These are phyloP conservation scores for Euplexia lucipara DNA, from an alignment of 2,888 invertebrate species.

Conservation along the genomic window DNA sequence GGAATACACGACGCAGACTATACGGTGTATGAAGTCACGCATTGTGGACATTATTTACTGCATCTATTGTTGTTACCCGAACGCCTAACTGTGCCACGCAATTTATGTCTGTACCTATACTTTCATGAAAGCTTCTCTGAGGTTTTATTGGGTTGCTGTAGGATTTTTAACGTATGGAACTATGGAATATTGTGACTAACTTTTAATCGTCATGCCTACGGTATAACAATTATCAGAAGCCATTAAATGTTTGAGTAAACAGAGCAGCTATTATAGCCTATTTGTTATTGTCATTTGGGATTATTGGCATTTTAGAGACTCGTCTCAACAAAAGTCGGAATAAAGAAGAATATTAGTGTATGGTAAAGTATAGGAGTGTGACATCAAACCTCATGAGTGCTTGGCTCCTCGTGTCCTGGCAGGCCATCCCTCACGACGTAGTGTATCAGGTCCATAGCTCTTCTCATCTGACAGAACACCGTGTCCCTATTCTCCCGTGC, in stretches of 20 bases:
- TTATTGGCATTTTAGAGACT: no score
- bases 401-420: conserved; percentile 89
- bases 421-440: conserved; percentile 99
- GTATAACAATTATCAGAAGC: conserved; percentile 1
- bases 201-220: conserved; percentile 18
- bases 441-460: conserved; percentile 99
- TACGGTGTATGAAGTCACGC: conserved; percentile 37
- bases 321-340: background rate
- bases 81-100: conserved; percentile 54
- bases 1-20: conserved; percentile 43
- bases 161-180: conserved; percentile 32
- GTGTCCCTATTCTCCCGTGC: conserved; percentile 99
- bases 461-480: conserved; percentile 99
- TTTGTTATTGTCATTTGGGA: no score
- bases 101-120: conserved; percentile 51
- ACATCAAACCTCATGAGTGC: conserved; percentile 84
- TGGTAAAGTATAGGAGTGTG: conserved; percentile 21
- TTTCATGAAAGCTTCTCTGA: conserved; percentile 23
- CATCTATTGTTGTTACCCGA: conserved; percentile 78
- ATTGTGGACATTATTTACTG: conserved; percentile 67
- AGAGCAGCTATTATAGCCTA: no score
- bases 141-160: conserved; percentile 22
- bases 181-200: conserved; percentile 30
- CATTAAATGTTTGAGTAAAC: conserved; percentile 14
- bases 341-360: conserved; percentile 7